A percentile compares a stretch with the other conserved stretches of the same genome.
phyloP scores from a whole-genome alignment of 1,140 invertebrate genomes.

The Solenopsis invicta region DNA sequence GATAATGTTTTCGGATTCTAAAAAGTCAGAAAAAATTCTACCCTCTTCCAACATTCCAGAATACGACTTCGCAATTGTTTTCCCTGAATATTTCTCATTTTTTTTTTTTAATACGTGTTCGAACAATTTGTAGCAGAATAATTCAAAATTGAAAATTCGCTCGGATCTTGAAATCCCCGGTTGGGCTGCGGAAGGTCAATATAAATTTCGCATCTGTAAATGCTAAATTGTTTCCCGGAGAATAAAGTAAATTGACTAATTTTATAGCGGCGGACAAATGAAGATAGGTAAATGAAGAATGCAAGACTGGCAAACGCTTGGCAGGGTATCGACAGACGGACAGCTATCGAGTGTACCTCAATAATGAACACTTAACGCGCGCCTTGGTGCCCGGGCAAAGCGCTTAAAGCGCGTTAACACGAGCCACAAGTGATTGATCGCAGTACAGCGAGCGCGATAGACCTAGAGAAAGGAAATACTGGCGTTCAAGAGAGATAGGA shows the following conservation, averaged over 20 bases:
- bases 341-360: constrained; percentile 71
- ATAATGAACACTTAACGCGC: constrained; percentile 73
- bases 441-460: constrained; percentile 53
- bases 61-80: too few species aligned
- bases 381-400: constrained; percentile 62
- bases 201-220: constrained; percentile 2
- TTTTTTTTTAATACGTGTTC: too few species aligned
- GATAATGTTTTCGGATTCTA: too few species aligned
- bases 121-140: too few species aligned
- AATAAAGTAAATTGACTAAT: constrained; percentile 5
- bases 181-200: not conserved
- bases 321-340: constrained; percentile 67
- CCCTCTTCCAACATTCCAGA: too few species aligned
- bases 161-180: too few species aligned
- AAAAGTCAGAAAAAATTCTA: too few species aligned
- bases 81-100: too few species aligned
- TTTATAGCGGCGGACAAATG: not conserved
- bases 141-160: too few species aligned
- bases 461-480: constrained; percentile 27
- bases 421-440: constrained; percentile 81
- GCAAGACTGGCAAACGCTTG: constrained; percentile 33
- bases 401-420: constrained; percentile 81
- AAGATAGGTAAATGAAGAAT: constrained; percentile 22
- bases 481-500: constrained; percentile 10
- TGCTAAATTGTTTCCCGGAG: constrained; percentile 9